These are phyloP conservation scores for Xestia c-nigrum DNA, from an alignment of 2,888 invertebrate genomes.

Conservation along the genomic window DNA sequence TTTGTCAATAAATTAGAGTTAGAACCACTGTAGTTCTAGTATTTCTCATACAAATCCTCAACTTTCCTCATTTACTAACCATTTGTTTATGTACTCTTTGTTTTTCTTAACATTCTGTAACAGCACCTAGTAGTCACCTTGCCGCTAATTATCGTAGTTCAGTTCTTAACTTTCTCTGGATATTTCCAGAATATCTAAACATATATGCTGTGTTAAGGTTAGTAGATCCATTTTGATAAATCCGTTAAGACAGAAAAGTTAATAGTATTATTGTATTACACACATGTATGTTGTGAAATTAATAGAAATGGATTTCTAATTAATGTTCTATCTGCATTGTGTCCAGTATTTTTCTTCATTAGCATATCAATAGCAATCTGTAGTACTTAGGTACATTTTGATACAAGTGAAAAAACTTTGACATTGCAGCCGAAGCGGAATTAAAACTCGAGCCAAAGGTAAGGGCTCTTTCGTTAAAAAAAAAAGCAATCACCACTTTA, in stretches of 20 bases:
- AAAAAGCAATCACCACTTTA: background rate
- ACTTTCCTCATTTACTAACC: background rate
- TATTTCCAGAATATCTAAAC: slow-evolving; percentile 10
- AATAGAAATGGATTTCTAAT: background rate
- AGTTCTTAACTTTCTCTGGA: background rate
- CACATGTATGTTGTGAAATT: background rate
- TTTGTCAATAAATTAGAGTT: slow-evolving; percentile 16
- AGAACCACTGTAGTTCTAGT: background rate
- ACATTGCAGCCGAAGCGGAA: background rate
- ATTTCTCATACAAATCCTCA: background rate
- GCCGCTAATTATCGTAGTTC: no score
- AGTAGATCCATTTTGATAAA: background rate
- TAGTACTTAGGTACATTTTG: background rate
- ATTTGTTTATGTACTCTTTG: background rate
- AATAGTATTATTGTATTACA: background rate
- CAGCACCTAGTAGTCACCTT: background rate
- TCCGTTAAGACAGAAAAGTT: background rate
- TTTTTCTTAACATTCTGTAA: background rate
- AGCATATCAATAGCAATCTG: background rate
- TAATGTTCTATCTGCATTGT: background rate
- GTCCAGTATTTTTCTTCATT: background rate
- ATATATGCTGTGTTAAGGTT: background rate
- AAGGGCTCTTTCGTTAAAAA: background rate
- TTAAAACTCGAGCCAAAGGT: background rate
- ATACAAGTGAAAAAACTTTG: background rate